Base-by-base conservation (phyloP, 2,888 invertebrate species). In the Ryuthela nishihirai region DNA sequence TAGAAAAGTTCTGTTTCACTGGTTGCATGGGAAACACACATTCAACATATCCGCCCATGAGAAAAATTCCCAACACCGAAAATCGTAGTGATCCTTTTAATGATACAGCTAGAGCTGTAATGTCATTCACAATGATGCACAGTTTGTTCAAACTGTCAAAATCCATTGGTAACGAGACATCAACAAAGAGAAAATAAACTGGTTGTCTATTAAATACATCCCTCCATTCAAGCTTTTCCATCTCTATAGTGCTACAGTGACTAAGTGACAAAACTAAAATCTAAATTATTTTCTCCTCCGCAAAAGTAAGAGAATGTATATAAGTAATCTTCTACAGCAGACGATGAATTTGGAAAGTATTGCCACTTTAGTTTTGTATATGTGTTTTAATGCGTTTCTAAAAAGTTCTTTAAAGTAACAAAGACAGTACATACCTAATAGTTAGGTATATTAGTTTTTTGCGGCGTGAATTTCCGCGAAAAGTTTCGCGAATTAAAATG, bases 191-290 rank as follows among this genome's bases (percentile, higher is more conserved):
- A 35, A 45, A 62, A 55, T 55, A 44, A 12, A 43, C 39, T 18
- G 61, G 61, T 35, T 62, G 61, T 10, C 40, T 35, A 18, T 52
- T 45, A 36, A 62, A 62, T 24, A 45, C 36, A 36, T 55, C 52
- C 21, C 61, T 29, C 52, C 54, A 62, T 42, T 55, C 55, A 9
- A 39, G n/a, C 46, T 47, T 54, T 44, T 61, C 50, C 54, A 61
- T 55, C 15, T 6, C 21, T 15, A 23, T 15, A 17, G n/a, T 10
- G n/a, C 18, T 4, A 15, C 35, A 35, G 12, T 35, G 5, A 35
- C n/a, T 35, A 6, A 35, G n/a, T 35, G 35, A 4, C 10, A 35
- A 35, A 35, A 35, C 32, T 29, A 10, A 29, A 29, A 29, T 10
- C 9, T 9, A 12, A 29, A 9, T 29, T 29, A 29, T 52, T 44